phyloP scores from a whole-genome alignment of 2,113 vertebrate species.

The Ceyx cyanopectus region DNA sequence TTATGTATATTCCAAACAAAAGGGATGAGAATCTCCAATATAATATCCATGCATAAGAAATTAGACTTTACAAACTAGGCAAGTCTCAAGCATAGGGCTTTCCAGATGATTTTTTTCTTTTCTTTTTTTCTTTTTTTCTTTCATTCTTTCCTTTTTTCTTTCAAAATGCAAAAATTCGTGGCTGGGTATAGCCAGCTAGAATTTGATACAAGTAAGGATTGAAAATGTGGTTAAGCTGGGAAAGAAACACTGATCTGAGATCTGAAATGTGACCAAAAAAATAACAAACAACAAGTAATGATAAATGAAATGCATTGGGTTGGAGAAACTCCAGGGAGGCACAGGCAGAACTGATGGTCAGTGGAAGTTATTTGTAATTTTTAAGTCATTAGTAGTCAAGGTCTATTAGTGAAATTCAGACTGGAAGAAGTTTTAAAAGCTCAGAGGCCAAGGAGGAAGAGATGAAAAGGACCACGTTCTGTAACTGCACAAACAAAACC shows the following conservation, averaged over 20 bases:
- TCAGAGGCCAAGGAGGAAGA: neutral
- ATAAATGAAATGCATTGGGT: neutral
- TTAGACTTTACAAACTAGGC: neutral
- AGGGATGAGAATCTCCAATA: neutral
- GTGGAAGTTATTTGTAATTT: constrained; percentile 40
- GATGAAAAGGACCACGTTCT: neutral
- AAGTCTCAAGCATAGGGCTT: constrained; percentile 24
- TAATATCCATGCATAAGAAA: neutral
- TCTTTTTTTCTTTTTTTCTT: neutral
- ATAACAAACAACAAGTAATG: neutral
- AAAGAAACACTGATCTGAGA: neutral
- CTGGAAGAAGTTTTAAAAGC: constrained; percentile 7
- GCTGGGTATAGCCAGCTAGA: neutral
- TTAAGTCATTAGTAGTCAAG: constrained; percentile 25
- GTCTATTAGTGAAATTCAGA: constrained; percentile 37
- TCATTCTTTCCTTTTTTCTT: neutral
- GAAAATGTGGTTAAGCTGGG: neutral
- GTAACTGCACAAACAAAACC: neutral
- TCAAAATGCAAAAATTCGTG: neutral
- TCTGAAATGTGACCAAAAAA: constrained; percentile 1
- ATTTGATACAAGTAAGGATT: constrained; percentile 8
- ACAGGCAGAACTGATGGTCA: neutral
- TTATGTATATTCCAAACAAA: neutral
- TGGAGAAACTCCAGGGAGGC: neutral
- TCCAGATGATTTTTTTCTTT: neutral